Evolutionary conservation across 2,797 vertebrate genomes (phyloP), one percentile per base, ranked within the genome.

Genomic region (Benthosema pterotum): DNA sequence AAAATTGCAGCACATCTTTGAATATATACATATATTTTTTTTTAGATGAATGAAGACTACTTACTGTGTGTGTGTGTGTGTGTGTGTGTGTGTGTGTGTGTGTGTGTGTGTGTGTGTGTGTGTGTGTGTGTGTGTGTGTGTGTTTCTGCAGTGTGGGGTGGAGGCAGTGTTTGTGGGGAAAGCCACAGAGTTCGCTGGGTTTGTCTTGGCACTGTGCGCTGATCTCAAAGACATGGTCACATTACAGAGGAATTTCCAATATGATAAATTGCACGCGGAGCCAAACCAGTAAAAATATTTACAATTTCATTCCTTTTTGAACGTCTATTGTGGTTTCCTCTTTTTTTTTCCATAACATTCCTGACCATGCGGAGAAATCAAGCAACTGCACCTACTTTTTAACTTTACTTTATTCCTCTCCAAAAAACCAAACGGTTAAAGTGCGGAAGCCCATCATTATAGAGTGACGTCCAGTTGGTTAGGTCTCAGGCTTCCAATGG

Each of bases 231-330:
- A 25, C 43, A 28, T 13, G 17, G 52, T 48, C 52, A 46, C 52
- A 54, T 54, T 47, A 32, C 54, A 58, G 18, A 52, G 14, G 47
- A 58, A 43, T 43, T 32, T 54, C 47, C 18, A 42, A 51, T 51
- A 65, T 18, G 53, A 51, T 57, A 65, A 15, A 42, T 45, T 46
- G 16, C 28, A 19, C 7, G 6, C 17, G 9, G 15, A 15, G 16
- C 54, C 46, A 65, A 57, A 52, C 63, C 53, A 65, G 19, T 13
- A 25, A 54, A 13, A 54, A 63, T 63, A 63, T 63, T 54, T 54
- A 54, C 42, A 54, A 63, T 28, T 54, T 54, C 42, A 49, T 51
- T 57, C 49, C 49, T 42, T 22, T 18, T 32, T 19, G 13, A 54
- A 18, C n/a, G 19, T 22, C 51, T 63, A 28, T 54, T 32, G 43